Evolutionary conservation across 2,797 vertebrate species (phyloP).

Genomic region (Pseudochirops corinnae): DNA sequence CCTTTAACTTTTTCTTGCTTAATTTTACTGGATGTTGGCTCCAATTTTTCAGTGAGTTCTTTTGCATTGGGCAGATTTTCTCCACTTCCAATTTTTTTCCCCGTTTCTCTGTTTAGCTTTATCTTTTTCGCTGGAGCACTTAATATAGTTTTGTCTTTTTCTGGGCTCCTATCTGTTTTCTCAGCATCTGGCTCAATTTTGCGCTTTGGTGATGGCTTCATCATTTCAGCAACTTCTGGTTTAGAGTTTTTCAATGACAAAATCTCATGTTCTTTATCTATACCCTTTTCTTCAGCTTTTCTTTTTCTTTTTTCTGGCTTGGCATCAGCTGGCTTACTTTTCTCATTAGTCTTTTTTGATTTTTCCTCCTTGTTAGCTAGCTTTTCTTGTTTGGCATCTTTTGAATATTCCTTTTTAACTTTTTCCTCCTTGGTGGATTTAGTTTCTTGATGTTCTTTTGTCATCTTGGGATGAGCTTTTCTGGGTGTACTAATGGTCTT

Average conservation of each 20-base stretch:
- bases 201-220: slow-evolving; percentile 85
- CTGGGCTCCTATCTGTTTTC: slow-evolving; percentile 86
- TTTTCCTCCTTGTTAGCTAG: slow-evolving; percentile 87
- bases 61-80: slow-evolving; percentile 84
- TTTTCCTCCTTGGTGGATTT: slow-evolving; percentile 87
- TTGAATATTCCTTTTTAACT: slow-evolving; percentile 86
- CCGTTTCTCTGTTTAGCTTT: slow-evolving; percentile 94
- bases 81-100: slow-evolving; percentile 87
- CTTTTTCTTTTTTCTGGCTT: slow-evolving; percentile 91
- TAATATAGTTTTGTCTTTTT: slow-evolving; percentile 88
- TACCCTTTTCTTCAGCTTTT: slow-evolving; percentile 87
- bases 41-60: slow-evolving; percentile 83
- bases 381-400: slow-evolving; percentile 85
- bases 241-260: slow-evolving; percentile 84
- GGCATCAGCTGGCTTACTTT: slow-evolving; percentile 84
- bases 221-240: slow-evolving; percentile 82
- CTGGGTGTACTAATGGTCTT: slow-evolving; percentile 86
- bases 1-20: slow-evolving; percentile 87
- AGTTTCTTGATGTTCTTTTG: slow-evolving; percentile 87
- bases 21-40: slow-evolving; percentile 83
- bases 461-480: slow-evolving; percentile 86
- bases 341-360: slow-evolving; percentile 85
- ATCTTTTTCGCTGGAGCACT: slow-evolving; percentile 92
- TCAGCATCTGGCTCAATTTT: slow-evolving; percentile 86
- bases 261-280: slow-evolving; percentile 85